Conservation (phyloP, 37 sponge, comb jelly and placozoan species). For the Ephydatia muelleri region DNA sequence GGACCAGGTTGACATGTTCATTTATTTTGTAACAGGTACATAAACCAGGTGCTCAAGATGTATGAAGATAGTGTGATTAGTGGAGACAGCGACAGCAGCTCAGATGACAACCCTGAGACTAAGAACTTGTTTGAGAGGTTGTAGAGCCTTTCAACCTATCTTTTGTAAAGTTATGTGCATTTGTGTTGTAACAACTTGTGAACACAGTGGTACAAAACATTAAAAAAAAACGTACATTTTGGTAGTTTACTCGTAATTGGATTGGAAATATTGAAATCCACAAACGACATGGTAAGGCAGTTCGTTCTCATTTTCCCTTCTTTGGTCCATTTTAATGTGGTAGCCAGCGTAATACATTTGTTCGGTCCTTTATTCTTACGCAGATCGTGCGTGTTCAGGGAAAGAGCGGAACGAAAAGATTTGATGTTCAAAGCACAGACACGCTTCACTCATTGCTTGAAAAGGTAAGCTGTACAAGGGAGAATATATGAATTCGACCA, state of each 20-base stretch:
- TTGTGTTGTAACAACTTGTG: too few relatives aligned
- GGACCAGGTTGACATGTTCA: not conserved
- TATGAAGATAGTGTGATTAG: not conserved
- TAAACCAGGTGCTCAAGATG: not conserved
- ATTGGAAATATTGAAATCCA: not conserved
- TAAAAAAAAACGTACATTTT: not conserved
- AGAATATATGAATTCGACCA: too few relatives aligned
- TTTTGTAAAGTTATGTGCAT: not conserved
- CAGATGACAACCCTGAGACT: conserved; percentile 16
- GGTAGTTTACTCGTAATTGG: not conserved
- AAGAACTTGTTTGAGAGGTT: conserved; percentile 37
- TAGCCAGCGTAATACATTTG: not conserved
- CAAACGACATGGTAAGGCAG: not conserved
- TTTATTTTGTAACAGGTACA: not conserved
- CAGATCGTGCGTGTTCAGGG: conserved; percentile 81
- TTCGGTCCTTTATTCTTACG: not conserved
- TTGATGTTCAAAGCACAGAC: conserved; percentile 36
- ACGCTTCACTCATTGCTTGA: conserved; percentile 48
- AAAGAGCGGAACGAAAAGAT: conserved; percentile 79
- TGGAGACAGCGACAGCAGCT: conserved; percentile 2
- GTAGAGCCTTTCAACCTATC: not conserved
- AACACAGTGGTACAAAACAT: not conserved
- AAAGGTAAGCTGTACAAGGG: conserved; percentile 30
- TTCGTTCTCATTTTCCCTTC: not conserved
- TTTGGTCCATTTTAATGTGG: too few relatives aligned